Evolutionary conservation across 2,113 vertebrate genomes (phyloP), one percentile per base, ranked within the genome.

Genomic region (Procapra przewalskii): DNA sequence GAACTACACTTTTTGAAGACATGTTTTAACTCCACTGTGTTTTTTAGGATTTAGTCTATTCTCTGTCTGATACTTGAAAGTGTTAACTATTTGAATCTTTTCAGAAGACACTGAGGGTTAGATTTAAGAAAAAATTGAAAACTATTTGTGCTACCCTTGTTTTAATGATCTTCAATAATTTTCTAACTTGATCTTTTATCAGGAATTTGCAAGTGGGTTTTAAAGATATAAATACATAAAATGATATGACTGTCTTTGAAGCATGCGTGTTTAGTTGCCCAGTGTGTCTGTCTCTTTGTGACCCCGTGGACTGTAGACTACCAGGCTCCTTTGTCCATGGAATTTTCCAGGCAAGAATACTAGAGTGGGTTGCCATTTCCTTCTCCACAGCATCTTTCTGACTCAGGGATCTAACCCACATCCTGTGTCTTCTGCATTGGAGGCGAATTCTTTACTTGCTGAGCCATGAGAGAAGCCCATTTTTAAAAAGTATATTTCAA

Each of bases 181-280:
- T 62, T 36, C 79, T 82, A 14, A 57, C 31, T 88, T 96, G 29
- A 52, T 81, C 52, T 88, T 60, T 96, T 64, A 86, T 80, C 25
- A 96, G 36, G 11, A 94, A 93, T 79, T 89, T 3, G 62, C 81
- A 93, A 62, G 25, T 60, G 48, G 31, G 19, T 29, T 94, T 97
- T 88, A 89, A 92, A 97, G 40, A 57, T 59, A 62, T 85, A 89
- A 85, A n/a, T 91, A 79, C 45, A 67, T 82, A 97, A 84, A 83
- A 90, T 81, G 29, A n/a, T 29, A 80, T 55, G 75, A 27, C 10
- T 60, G 10, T 10, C 83, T 90, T 55, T 75, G n/a, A 43, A 77
- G 11, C 71, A 43, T 43, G 12, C 0, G 0, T 43, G 23, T 77
- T 43, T 77, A 43, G 23, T 77, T 14, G 11, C 71, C 43, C 71